These are phyloP conservation scores for Steinernema carpocapsae DNA, from an alignment of 2,888 invertebrate species.

Conservation along the genomic window DNA sequence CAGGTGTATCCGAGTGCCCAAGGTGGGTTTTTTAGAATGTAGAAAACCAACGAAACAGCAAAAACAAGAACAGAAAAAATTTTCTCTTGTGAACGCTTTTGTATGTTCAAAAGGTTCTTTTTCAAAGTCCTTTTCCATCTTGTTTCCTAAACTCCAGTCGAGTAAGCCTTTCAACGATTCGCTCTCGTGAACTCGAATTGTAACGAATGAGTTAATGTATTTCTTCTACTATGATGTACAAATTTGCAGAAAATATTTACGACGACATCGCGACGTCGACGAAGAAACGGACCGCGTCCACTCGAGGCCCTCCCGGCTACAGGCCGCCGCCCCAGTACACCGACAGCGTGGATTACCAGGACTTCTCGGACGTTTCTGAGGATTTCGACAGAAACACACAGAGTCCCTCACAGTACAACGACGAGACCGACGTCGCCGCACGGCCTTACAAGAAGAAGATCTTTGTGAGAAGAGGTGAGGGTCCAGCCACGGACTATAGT, in stretches of 20 bases:
- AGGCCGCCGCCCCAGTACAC: slow-evolving; percentile 18
- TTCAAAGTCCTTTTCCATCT: too few species aligned
- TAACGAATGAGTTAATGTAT: too few species aligned
- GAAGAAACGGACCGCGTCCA: not conserved
- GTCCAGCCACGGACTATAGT: too few species aligned
- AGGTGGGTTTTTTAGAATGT: slow-evolving; percentile 8
- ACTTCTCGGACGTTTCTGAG: slow-evolving; percentile 6
- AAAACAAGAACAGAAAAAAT: too few species aligned
- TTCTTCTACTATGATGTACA: too few species aligned
- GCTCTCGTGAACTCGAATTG: too few species aligned
- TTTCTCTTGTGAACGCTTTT: too few species aligned
- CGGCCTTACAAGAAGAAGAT: slow-evolving; percentile 12
- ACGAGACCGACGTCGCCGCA: not conserved
- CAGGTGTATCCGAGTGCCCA: slow-evolving; percentile 25
- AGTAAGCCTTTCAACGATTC: too few species aligned
- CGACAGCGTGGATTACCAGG: slow-evolving; percentile 8
- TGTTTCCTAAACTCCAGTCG: too few species aligned
- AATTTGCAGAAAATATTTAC: slow-evolving; percentile 14
- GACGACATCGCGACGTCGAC: slow-evolving; percentile 8
- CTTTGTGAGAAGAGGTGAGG: not conserved
- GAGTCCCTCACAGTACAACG: slow-evolving; percentile 14
- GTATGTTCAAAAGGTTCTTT: too few species aligned
- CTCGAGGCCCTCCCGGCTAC: slow-evolving; percentile 29
- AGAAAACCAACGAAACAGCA: too few species aligned
- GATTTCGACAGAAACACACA: slow-evolving; percentile 12